These are phyloP conservation scores for Ochlodes sylvanus DNA, from an alignment of 2,888 invertebrate species.

Conservation along the genomic window DNA sequence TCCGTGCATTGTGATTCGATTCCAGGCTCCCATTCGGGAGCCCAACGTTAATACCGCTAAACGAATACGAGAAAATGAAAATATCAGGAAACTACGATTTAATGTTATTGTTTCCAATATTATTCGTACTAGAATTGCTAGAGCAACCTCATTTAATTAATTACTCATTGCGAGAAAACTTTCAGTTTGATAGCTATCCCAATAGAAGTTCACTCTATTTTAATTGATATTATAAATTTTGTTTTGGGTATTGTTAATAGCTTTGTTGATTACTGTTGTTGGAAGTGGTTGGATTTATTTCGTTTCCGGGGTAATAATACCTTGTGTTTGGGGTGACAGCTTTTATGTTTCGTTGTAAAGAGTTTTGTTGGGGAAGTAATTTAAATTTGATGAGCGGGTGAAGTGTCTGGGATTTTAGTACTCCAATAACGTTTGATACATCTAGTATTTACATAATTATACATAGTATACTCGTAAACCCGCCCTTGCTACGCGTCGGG, in stretches of 20 bases:
- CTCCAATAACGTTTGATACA: no score
- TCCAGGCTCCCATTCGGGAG: no score
- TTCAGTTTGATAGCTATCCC: background rate
- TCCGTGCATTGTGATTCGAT: no score
- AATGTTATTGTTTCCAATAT: background rate
- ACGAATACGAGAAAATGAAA: no score
- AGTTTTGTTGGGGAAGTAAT: background rate
- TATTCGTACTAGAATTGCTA: background rate
- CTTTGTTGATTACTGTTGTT: background rate
- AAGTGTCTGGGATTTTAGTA: no score
- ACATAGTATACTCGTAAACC: no score
- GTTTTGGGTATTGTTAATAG: background rate
- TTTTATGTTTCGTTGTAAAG: no score
- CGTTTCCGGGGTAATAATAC: background rate
- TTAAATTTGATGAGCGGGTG: background rate
- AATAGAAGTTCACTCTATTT: background rate
- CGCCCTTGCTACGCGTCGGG: no score
- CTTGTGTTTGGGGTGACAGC: no score
- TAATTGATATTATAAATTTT: constrained; percentile 6
- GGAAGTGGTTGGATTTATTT: background rate
- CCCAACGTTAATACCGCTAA: no score
- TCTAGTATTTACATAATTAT: no score
- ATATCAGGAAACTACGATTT: no score
- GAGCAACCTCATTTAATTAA: background rate
- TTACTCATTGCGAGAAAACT: background rate